phyloP scores from a whole-genome alignment of 2,888 invertebrate species.

The Tridacna crocea region DNA sequence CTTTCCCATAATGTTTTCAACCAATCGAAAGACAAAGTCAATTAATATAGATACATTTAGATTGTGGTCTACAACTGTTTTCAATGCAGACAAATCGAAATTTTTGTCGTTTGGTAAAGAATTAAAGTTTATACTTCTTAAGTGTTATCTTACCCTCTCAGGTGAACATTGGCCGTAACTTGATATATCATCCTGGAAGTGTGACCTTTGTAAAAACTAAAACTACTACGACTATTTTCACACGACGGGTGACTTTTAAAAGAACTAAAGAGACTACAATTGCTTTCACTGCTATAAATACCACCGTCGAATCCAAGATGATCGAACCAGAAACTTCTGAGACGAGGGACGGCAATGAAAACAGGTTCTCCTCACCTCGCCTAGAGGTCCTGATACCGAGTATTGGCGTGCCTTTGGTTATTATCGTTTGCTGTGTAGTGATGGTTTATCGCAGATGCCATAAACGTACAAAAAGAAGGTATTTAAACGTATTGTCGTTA shows the following conservation, averaged over 20 bases:
- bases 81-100: no score
- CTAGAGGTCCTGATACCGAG: not conserved
- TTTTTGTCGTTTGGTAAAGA: no score
- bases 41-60: no score
- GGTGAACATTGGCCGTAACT: conserved; percentile 11
- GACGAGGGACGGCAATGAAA: not conserved
- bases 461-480: not conserved
- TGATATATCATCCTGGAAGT: conserved; percentile 16
- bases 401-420: not conserved
- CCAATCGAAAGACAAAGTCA: no score
- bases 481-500: not conserved
- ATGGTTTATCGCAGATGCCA: not conserved
- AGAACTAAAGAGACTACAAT: not conserved
- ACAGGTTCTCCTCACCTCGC: not conserved
- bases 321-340: not conserved
- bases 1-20: no score
- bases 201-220: not conserved
- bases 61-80: no score
- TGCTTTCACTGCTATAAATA: not conserved
- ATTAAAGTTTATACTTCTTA: no score
- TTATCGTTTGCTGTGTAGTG: not conserved
- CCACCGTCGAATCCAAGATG: not conserved
- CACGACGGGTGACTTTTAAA: not conserved
- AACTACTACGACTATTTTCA: not conserved
- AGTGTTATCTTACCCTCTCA: not conserved